phyloP scores from a whole-genome alignment of 2,113 vertebrate genomes.

The Peromyscus leucopus region DNA sequence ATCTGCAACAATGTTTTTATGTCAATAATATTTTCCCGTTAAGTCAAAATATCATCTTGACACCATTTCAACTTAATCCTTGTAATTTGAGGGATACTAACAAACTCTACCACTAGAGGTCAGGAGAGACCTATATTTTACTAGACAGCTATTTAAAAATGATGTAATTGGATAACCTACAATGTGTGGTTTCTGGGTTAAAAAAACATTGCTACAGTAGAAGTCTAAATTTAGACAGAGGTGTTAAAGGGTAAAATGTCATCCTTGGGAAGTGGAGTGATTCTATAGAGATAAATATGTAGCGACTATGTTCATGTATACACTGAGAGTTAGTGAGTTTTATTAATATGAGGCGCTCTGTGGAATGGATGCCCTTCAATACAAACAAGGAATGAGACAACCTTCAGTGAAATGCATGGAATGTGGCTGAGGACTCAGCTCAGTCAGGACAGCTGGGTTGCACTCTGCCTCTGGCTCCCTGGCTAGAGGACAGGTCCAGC shows the following conservation, averaged over 20 bases:
- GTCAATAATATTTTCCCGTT: neutral
- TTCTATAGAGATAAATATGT: constrained; percentile 37
- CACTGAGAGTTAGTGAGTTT: neutral
- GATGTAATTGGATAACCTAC: neutral
- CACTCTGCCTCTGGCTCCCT: fast-evolving
- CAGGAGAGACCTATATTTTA: constrained; percentile 56
- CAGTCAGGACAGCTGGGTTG: neutral
- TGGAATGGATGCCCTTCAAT: neutral
- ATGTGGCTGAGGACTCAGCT: fast-evolving
- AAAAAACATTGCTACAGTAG: constrained; percentile 35
- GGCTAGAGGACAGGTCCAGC: no score
- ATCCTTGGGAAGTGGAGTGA: constrained; percentile 21
- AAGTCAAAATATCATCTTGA: neutral
- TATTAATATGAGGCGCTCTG: neutral
- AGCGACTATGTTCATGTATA: neutral
- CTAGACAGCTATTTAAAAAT: neutral
- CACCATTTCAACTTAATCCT: neutral
- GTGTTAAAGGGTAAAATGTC: constrained; percentile 49
- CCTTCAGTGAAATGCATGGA: neutral
- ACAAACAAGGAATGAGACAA: neutral
- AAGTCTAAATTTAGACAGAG: constrained; percentile 64
- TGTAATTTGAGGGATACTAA: neutral
- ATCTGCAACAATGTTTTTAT: neutral
- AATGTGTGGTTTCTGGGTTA: constrained; percentile 8
- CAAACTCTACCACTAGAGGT: constrained; percentile 58